These are phyloP conservation scores for Ochotona curzoniae DNA, from an alignment of 2,113 vertebrate species.

Conservation along the genomic window DNA sequence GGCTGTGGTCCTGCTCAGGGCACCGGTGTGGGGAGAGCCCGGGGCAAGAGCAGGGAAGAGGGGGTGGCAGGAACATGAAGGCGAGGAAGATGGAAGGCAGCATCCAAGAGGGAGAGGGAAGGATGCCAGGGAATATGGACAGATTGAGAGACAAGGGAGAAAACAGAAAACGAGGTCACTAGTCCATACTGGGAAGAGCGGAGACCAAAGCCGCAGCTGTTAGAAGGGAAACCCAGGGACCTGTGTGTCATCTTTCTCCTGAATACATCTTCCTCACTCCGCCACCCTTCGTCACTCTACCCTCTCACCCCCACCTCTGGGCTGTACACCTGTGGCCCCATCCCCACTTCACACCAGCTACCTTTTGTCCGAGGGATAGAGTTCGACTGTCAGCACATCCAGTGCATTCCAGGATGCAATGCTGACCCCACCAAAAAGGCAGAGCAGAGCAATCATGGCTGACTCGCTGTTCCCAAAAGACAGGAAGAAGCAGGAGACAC, in stretches of 20 bases:
- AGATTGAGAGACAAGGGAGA: neutral
- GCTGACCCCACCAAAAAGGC: slow-evolving; percentile 97
- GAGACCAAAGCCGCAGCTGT: neutral
- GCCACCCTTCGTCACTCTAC: neutral
- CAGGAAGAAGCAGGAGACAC: slow-evolving; percentile 98
- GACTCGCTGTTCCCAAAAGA: slow-evolving; percentile 98
- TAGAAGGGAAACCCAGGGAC: neutral
- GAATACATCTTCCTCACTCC: neutral
- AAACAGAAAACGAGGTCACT: slow-evolving; percentile 36
- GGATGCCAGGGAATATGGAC: neutral
- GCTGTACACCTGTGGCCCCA: neutral
- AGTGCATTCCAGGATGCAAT: slow-evolving; percentile 98
- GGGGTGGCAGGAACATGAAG: neutral
- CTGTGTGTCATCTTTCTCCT: neutral
- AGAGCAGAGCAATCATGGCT: slow-evolving; percentile 98
- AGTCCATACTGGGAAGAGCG: neutral
- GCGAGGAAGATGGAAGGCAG: neutral
- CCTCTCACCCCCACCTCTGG: neutral
- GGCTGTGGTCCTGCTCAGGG: slow-evolving; percentile 90
- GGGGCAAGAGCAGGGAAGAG: neutral
- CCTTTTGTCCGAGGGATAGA: slow-evolving; percentile 98
- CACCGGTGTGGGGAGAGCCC: neutral
- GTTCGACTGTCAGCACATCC: slow-evolving; percentile 97
- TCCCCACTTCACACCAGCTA: slow-evolving; percentile 72
- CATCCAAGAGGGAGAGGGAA: neutral